Evolutionary conservation across 2,888 invertebrate species (phyloP).

Genomic region (Himalopsyche tibetana): DNA sequence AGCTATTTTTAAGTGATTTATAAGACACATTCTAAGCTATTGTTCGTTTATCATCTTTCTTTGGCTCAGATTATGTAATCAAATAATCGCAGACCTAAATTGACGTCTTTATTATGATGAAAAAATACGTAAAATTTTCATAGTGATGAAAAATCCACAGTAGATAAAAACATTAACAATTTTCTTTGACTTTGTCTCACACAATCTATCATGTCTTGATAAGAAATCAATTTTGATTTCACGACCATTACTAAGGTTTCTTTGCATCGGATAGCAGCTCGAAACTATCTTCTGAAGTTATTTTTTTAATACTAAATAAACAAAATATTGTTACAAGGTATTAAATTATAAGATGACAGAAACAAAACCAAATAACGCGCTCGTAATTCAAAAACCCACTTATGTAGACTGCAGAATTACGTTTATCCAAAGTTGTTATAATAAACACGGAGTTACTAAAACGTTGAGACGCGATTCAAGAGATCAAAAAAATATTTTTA

Average conservation of each 20-base stretch:
- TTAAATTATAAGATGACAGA: conserved; percentile 37
- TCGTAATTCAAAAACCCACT: conserved; percentile 42
- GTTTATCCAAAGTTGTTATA: conserved; percentile 28
- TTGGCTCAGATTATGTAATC: background rate
- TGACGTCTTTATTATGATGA: no score
- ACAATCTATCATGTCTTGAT: no score
- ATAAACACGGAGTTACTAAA: background rate
- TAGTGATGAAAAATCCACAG: no score
- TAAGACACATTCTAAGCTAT: background rate
- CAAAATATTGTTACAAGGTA: background rate
- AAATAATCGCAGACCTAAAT: background rate
- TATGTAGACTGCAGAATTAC: conserved; percentile 44
- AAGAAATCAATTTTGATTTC: no score
- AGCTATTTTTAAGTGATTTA: conserved; percentile 41
- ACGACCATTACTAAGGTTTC: no score
- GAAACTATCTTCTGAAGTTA: background rate
- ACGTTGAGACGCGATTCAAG: background rate
- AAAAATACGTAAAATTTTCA: no score
- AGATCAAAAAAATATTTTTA: no score
- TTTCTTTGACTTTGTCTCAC: no score
- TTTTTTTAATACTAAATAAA: background rate
- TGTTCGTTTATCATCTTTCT: conserved; percentile 18
- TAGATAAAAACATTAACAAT: no score
- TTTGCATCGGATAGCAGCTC: no score
- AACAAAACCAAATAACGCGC: conserved; percentile 36